A percentile compares a stretch with the other conserved stretches of the same genome.
Conservation (phyloP, 1,140 invertebrate species). For the Ceratitis capitata region DNA sequence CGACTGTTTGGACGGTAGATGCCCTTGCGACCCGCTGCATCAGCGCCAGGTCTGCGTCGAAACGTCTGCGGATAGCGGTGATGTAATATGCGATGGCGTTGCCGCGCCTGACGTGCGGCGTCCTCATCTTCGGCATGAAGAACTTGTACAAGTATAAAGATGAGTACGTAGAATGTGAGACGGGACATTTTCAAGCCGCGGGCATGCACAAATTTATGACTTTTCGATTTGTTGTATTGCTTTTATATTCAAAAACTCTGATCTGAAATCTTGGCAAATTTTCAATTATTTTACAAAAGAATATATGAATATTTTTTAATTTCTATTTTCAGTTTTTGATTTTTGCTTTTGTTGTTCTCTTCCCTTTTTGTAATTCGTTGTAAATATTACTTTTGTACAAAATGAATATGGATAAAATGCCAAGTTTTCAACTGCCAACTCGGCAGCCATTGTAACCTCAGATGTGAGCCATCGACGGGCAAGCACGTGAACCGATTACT, state of each 20-base stretch:
- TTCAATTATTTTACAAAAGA: background rate
- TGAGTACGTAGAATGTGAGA: background rate
- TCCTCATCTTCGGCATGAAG: background rate
- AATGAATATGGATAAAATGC: constrained; percentile 9
- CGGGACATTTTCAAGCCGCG: background rate
- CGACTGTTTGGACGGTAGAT: background rate
- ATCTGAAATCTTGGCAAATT: constrained; percentile 15
- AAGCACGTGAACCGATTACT: constrained; percentile 6
- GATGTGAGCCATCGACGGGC: background rate
- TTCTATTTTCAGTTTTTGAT: too few relatives aligned
- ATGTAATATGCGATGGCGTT: background rate
- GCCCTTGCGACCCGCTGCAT: background rate
- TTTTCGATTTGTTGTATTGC: constrained; percentile 2
- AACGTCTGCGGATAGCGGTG: background rate
- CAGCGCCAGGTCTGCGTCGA: background rate
- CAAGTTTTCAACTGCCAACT: constrained; percentile 11
- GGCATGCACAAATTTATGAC: background rate
- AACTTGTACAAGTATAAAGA: background rate
- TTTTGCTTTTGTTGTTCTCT: too few relatives aligned
- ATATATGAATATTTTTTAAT: background rate
- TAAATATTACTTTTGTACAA: constrained; percentile 15
- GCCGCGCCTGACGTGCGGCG: background rate
- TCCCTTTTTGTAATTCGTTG: background rate
- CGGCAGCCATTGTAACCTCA: constrained; percentile 1
- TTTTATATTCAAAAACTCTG: background rate